Conservation (phyloP, 2,113 vertebrate species). For the Notechis scutatus region DNA sequence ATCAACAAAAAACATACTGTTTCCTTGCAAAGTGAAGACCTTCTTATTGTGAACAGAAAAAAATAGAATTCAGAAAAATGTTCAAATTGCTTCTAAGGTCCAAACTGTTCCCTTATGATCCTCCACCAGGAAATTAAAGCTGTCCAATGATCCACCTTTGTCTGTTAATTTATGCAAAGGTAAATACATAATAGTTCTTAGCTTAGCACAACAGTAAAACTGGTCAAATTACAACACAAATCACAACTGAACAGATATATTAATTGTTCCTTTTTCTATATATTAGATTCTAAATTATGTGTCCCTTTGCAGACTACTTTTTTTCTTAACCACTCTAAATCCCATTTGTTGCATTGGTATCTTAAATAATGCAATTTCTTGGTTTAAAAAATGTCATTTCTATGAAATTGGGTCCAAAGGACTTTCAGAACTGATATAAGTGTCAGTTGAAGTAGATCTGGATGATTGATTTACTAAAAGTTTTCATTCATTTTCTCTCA, state of each 20-base stretch:
- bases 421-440: constrained; percentile 65
- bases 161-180: constrained; percentile 24
- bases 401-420: constrained; percentile 68
- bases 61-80: constrained; percentile 7
- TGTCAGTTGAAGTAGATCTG: constrained; percentile 62
- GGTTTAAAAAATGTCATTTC: constrained; percentile 70
- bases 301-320: constrained; percentile 56
- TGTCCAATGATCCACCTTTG: neutral
- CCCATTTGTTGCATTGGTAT: constrained; percentile 59
- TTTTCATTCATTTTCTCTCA: constrained; percentile 19
- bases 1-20: constrained; percentile 7
- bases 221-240: constrained; percentile 11
- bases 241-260: constrained; percentile 39
- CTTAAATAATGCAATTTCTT: constrained; percentile 72
- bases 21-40: constrained; percentile 20
- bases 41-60: constrained; percentile 23
- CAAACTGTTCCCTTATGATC: neutral
- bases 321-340: constrained; percentile 53
- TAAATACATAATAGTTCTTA: constrained; percentile 3
- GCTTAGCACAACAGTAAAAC: constrained; percentile 10
- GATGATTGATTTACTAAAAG: constrained; percentile 61
- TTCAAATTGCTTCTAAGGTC: constrained; percentile 28
- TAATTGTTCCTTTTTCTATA: constrained; percentile 41
- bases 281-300: constrained; percentile 61
- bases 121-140: neutral